Conservation (phyloP, 2,888 invertebrate species). For the Saturnia japonica region DNA sequence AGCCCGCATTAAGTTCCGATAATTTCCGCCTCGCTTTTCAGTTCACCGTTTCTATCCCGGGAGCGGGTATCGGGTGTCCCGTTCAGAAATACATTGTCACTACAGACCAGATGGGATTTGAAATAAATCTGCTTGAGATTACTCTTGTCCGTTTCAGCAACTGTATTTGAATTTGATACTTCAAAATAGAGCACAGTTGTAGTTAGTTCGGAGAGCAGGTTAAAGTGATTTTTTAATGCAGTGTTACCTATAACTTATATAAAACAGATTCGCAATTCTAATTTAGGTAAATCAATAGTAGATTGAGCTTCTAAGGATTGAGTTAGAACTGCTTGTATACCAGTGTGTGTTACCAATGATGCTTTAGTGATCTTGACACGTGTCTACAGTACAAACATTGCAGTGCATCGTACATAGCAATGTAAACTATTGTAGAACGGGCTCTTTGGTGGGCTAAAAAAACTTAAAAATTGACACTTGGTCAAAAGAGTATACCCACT, state of each 20-base stretch:
- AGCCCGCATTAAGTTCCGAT: constrained; percentile 16
- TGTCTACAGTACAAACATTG: too few species aligned
- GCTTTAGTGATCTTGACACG: too few species aligned
- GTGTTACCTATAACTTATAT: too few species aligned
- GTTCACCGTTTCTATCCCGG: constrained; percentile 3
- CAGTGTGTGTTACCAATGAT: not conserved
- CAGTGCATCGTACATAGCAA: too few species aligned
- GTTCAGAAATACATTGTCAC: constrained; percentile 13
- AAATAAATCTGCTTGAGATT: constrained; percentile 11
- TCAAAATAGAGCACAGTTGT: not conserved
- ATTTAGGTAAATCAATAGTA: not conserved
- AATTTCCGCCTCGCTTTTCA: constrained; percentile 19
- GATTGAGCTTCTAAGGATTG: not conserved
- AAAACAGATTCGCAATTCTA: not conserved
- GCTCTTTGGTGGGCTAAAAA: too few species aligned
- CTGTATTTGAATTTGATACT: not conserved
- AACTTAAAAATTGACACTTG: too few species aligned
- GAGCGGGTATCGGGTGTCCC: constrained; percentile 1
- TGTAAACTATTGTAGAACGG: too few species aligned
- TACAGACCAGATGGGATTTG: constrained; percentile 11
- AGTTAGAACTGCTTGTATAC: not conserved
- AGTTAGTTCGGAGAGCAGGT: not conserved
- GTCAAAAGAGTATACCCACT: too few species aligned
- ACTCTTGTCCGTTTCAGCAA: not conserved
- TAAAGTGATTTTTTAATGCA: not conserved